phyloP scores from a whole-genome alignment of 2,888 invertebrate genomes.

The Toxonevra muliebris region DNA sequence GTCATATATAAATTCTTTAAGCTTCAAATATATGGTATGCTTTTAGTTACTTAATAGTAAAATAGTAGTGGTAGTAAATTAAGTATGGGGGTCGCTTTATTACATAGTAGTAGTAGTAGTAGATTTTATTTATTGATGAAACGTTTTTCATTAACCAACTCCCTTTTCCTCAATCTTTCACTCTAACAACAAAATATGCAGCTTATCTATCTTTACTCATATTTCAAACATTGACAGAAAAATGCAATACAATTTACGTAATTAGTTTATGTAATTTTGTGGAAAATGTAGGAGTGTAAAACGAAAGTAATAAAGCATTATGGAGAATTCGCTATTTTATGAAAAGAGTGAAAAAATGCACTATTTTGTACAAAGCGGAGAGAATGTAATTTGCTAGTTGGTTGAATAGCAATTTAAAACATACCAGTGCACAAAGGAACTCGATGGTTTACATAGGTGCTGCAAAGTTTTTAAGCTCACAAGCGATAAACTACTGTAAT shows the following conservation, averaged over 20 bases:
- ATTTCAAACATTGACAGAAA: background rate
- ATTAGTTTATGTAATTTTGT: background rate
- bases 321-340: background rate
- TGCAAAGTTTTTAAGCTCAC: no score
- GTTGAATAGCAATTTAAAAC: no score
- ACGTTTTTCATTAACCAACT: no score
- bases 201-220: background rate
- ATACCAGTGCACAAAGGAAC: no score
- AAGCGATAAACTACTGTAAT: no score
- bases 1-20: background rate
- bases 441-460: no score
- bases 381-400: no score
- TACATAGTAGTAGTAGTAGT: background rate
- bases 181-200: no score
- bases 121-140: slow-evolving; percentile 4
- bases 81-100: background rate
- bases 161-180: no score
- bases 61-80: background rate
- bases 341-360: background rate
- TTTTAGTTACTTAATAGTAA: background rate
- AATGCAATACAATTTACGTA: background rate
- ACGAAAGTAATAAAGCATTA: background rate
- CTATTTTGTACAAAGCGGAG: background rate
- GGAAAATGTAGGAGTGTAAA: background rate
- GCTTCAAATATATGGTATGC: background rate